phyloP scores from a whole-genome alignment of 2,888 invertebrate species.

The Drosophila affinis region DNA sequence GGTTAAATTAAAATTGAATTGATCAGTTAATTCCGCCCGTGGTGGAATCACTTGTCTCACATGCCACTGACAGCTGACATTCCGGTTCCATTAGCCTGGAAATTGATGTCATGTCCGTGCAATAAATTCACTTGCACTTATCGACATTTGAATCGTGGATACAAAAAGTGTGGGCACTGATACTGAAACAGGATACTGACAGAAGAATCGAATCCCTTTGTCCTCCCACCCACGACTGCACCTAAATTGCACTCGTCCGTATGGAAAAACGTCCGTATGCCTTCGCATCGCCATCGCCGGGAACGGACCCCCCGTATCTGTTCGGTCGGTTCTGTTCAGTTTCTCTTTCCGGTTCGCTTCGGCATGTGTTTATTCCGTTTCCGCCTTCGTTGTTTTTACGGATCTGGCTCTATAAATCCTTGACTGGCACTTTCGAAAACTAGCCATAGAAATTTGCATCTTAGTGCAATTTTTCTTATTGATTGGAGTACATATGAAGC shows the following conservation, averaged over 20 bases:
- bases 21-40: conserved; percentile 44
- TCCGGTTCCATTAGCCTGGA: conserved; percentile 36
- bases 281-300: conserved; percentile 22
- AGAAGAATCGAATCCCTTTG: background rate
- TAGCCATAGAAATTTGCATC: conserved; percentile 30
- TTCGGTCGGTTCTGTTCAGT: conserved; percentile 9
- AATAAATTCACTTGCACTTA: conserved; percentile 25
- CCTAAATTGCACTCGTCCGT: conserved; percentile 36
- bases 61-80: conserved; percentile 39
- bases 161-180: background rate
- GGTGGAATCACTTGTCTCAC: conserved; percentile 37
- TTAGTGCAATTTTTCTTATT: conserved; percentile 32
- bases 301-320: conserved; percentile 6
- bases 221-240: conserved; percentile 5
- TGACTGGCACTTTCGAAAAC: conserved; percentile 13
- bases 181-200: conserved; percentile 10
- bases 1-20: conserved; percentile 47
- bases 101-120: conserved; percentile 44
- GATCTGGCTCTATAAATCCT: conserved; percentile 31
- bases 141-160: conserved; percentile 19
- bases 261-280: conserved; percentile 14
- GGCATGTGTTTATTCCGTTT: conserved; percentile 37
- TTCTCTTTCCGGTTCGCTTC: conserved; percentile 32
- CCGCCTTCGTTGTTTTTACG: conserved; percentile 16
- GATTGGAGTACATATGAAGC: background rate